Base-by-base conservation (phyloP, 2,797 vertebrate genomes). In the Setipinna tenuifilis region DNA sequence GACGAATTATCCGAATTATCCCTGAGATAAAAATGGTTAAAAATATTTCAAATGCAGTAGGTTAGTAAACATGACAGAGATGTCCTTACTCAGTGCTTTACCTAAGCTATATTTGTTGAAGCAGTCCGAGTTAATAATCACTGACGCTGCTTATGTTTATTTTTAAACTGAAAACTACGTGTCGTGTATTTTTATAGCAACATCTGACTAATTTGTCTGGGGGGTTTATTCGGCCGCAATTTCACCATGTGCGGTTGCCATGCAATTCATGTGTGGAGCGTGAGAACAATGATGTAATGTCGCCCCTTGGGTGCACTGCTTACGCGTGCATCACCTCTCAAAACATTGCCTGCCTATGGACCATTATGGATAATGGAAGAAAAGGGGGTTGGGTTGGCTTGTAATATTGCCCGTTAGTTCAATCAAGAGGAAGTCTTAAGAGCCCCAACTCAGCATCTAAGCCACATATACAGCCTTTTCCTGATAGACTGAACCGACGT, bases 221-320 rank as follows among this genome's bases (percentile, higher is more conserved):
- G 16, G 21, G 81, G 1, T 62, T 84, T 86, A 86, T 85, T 25
- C 50, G 19, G 4, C 62, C 46, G 83, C 50, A n/a, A 82, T 31
- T 28, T 2, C 21, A 35, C 2, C 50, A 62, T 62, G 71, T 28
- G 41, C 57, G 89, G 90, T 90, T 91, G 88, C 71, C 86, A 89
- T 87, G 83, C 81, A 9, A 89, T 85, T 84, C 71, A 58, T 83
- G 82, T 82, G 83, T 86, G 82, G 87, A 75, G 10, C 82, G 7
- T 61, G 59, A 87, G 23, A 23, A 83, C 23, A 6, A 87, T 95
- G 94, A 94, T 91, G 93, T 94, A 88, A 94, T 59, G 0, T 41
- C 35, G 44, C 62, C 90, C 89, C 86, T 83, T 12, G 87, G 90
- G 88, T 83, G 87, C 83, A 89, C 86, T 9, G 86, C 80, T 57